A percentile compares a stretch with the other conserved stretches of the same genome.
Conservation (phyloP, 2,888 invertebrate genomes). For the Hemistola chrysoprasaria region DNA sequence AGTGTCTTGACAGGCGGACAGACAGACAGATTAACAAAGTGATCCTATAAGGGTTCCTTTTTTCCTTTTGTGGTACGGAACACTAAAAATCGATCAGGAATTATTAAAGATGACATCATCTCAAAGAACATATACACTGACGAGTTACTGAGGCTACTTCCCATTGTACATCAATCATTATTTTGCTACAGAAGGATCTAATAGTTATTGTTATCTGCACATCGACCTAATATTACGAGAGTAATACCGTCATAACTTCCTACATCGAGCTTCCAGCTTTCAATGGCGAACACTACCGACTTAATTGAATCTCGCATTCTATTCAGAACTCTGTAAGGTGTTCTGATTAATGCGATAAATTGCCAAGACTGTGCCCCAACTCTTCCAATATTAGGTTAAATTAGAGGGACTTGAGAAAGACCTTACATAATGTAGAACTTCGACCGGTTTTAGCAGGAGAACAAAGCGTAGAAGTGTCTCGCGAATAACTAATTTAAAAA, state of each 20-base stretch:
- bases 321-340: constrained; percentile 45
- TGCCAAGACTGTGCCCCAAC: constrained; percentile 36
- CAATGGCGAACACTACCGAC: constrained; percentile 32
- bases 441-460: too few species aligned
- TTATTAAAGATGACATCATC: too few species aligned
- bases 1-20: too few species aligned
- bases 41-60: too few species aligned
- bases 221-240: constrained; percentile 16
- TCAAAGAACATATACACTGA: too few species aligned
- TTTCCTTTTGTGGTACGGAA: too few species aligned
- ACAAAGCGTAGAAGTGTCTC: too few species aligned
- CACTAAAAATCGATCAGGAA: too few species aligned
- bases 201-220: constrained; percentile 14
- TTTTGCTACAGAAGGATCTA: constrained; percentile 1
- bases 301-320: constrained; percentile 45
- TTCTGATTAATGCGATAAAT: constrained; percentile 59
- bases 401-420: constrained; percentile 40
- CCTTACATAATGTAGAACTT: background rate
- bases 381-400: constrained; percentile 41
- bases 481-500: too few species aligned
- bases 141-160: too few species aligned
- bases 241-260: constrained; percentile 14
- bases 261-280: constrained; percentile 22
- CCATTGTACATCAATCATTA: too few species aligned
- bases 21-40: too few species aligned